Evolutionary conservation across 2,113 vertebrate genomes (phyloP).

Genomic region (Eleginops maclovinus): DNA sequence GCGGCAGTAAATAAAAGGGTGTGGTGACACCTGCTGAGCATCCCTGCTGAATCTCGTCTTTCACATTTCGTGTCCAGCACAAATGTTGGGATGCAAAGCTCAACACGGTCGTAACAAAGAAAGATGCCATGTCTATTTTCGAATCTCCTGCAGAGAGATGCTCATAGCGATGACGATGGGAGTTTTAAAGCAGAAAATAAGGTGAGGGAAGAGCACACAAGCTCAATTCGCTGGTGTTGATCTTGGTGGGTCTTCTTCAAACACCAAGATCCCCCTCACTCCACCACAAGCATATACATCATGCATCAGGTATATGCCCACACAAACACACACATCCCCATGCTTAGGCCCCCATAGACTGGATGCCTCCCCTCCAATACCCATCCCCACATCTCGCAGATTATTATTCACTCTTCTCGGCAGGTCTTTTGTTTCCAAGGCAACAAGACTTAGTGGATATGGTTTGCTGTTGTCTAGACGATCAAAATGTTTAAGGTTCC

Average conservation of each 20-base stretch:
- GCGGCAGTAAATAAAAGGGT: slow-evolving; percentile 63
- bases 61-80: slow-evolving; percentile 13
- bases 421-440: slow-evolving; percentile 77
- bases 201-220: slow-evolving; percentile 8
- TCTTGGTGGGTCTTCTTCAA: slow-evolving; percentile 49
- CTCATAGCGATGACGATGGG: slow-evolving; percentile 17
- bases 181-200: slow-evolving; percentile 23
- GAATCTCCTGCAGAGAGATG: slow-evolving; percentile 38
- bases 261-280: slow-evolving; percentile 16
- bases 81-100: slow-evolving; percentile 26
- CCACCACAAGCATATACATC: neutral
- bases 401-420: slow-evolving; percentile 68
- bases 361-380: slow-evolving; percentile 46
- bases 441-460: slow-evolving; percentile 70
- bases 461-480: slow-evolving; percentile 52
- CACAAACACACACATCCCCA: slow-evolving; percentile 33
- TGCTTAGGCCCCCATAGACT: slow-evolving; percentile 38
- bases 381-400: slow-evolving; percentile 56
- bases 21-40: slow-evolving; percentile 30
- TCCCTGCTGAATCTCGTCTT: slow-evolving; percentile 39
- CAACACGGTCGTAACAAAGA: slow-evolving; percentile 38
- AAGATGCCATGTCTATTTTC: slow-evolving; percentile 54
- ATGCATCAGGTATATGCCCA: slow-evolving; percentile 16
- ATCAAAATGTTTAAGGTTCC: slow-evolving; percentile 50
- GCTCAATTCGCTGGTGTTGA: slow-evolving; percentile 26